Evolutionary conservation across 1,140 invertebrate species (phyloP).

Genomic region (Sesamia nonagrioides): DNA sequence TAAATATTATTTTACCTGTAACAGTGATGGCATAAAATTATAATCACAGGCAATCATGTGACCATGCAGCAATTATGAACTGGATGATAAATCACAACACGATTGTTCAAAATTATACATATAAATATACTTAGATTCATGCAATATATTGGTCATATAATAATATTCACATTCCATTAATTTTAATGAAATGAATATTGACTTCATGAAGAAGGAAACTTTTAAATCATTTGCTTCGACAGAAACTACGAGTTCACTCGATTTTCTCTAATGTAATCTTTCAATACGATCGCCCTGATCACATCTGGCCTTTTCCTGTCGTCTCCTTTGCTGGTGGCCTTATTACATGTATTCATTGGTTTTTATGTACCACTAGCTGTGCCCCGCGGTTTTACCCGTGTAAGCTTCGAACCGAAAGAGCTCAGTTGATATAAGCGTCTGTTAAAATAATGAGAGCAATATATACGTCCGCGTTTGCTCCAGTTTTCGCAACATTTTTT

Average conservation of each 20-base stretch:
- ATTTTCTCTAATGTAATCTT: slow-evolving; percentile 22
- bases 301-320: background rate
- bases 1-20: slow-evolving; percentile 28
- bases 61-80: background rate
- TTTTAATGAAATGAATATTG: too few species aligned
- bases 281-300: slow-evolving; percentile 11
- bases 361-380: too few species aligned
- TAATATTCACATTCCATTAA: too few species aligned
- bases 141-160: too few species aligned
- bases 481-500: too few species aligned
- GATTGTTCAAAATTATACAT: background rate
- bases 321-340: background rate
- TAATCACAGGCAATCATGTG: slow-evolving; percentile 12
- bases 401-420: too few species aligned
- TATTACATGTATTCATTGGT: background rate
- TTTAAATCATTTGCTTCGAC: background rate
- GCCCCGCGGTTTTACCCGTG: too few species aligned
- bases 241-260: slow-evolving; percentile 7
- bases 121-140: background rate
- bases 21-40: slow-evolving; percentile 17
- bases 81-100: background rate
- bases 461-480: too few species aligned
- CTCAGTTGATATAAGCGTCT: too few species aligned
- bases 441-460: too few species aligned
- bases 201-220: background rate